These are phyloP conservation scores for Corbicula japonica DNA, from an alignment of 2,888 invertebrate genomes.

Conservation along the genomic window DNA sequence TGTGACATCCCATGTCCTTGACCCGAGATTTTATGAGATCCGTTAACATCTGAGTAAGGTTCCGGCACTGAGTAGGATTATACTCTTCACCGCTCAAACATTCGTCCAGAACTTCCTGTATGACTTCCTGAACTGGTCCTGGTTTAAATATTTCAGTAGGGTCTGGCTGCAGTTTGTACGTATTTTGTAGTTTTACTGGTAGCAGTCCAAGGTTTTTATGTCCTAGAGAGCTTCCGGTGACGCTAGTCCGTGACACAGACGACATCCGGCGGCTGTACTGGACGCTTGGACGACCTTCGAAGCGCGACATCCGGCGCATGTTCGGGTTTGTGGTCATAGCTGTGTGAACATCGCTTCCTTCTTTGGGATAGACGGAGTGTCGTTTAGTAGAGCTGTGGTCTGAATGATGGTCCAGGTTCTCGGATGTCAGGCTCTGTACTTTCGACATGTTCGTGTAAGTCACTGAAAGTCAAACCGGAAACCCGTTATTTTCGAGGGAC, in stretches of 20 bases:
- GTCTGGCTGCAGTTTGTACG: slow-evolving; percentile 78
- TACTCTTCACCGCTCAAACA: slow-evolving; percentile 82
- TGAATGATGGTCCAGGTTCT: slow-evolving; percentile 48
- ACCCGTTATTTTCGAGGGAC: background rate
- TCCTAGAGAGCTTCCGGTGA: slow-evolving; percentile 76
- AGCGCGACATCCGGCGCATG: slow-evolving; percentile 74
- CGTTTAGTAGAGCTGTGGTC: slow-evolving; percentile 40
- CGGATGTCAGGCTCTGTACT: slow-evolving; percentile 51
- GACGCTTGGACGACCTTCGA: slow-evolving; percentile 74
- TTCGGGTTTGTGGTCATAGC: slow-evolving; percentile 69
- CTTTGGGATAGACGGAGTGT: slow-evolving; percentile 51
- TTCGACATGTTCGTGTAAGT: slow-evolving; percentile 43
- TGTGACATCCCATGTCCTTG: slow-evolving; percentile 78
- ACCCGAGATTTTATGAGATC: slow-evolving; percentile 81
- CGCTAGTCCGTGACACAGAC: slow-evolving; percentile 74
- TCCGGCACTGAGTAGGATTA: slow-evolving; percentile 77
- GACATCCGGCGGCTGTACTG: slow-evolving; percentile 80
- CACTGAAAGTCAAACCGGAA: background rate
- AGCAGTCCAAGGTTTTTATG: slow-evolving; percentile 67
- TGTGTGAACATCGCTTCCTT: slow-evolving; percentile 42
- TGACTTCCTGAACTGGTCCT: slow-evolving; percentile 70
- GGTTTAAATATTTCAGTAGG: slow-evolving; percentile 77
- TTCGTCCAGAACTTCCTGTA: slow-evolving; percentile 75
- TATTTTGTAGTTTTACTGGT: slow-evolving; percentile 77
- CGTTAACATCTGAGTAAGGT: slow-evolving; percentile 78